Conservation (phyloP, 2,888 invertebrate genomes). For the Syrista parreyssii region DNA sequence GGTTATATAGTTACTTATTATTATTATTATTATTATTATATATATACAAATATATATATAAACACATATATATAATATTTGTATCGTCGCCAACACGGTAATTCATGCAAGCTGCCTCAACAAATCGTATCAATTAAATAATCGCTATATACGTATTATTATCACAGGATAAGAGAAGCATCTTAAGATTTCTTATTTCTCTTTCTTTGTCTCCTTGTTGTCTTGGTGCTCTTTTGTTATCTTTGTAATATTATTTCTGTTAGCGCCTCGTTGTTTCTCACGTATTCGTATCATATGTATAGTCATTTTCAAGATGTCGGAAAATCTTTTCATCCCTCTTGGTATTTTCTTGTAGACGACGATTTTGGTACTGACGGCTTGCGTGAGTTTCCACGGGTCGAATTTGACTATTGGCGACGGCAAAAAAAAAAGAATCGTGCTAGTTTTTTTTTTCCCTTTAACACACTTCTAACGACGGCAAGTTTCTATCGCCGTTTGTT, state of each 20-base stretch:
- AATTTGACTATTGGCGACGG: constrained; percentile 10
- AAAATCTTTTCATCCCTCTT: background rate
- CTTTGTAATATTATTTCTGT: background rate
- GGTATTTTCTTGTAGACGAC: background rate
- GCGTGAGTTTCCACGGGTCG: background rate
- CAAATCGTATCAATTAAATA: background rate
- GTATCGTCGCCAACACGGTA: background rate
- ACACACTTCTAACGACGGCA: constrained; percentile 29
- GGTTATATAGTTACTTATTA: constrained; percentile 43
- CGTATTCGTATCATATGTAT: background rate
- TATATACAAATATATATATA: constrained; percentile 26
- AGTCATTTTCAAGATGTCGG: background rate
- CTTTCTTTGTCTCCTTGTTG: background rate
- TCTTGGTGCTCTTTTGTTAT: background rate
- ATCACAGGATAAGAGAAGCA: background rate
- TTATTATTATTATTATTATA: constrained; percentile 27
- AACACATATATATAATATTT: background rate
- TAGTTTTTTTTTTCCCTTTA: constrained; percentile 33
- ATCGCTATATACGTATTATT: background rate
- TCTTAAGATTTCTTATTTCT: background rate
- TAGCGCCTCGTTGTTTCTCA: background rate
- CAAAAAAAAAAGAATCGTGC: constrained; percentile 27
- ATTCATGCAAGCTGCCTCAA: background rate
- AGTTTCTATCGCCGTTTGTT: constrained; percentile 35
- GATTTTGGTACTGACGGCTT: background rate